A percentile compares a stretch with the other conserved stretches of the same genome.
Conservation (phyloP, 2,797 vertebrate genomes). For the Dromococcyx pavoninus region DNA sequence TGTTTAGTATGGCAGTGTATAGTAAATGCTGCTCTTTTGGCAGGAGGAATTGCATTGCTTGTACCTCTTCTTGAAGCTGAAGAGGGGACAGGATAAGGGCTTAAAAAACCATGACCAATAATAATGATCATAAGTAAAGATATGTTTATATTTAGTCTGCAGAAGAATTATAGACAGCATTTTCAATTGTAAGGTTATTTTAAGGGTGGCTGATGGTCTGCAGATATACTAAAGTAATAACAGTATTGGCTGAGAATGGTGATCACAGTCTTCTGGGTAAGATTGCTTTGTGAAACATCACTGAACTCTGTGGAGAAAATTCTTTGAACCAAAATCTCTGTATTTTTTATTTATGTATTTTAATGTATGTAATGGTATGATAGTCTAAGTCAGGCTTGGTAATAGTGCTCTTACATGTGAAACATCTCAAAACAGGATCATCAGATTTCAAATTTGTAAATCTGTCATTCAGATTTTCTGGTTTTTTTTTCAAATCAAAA, state of each 20-base stretch:
- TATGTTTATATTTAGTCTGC: neutral
- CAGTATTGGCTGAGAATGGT: neutral
- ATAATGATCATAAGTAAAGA: neutral
- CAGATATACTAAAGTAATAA: neutral
- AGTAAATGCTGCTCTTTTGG: neutral
- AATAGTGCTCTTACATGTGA: neutral
- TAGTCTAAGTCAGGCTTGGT: neutral
- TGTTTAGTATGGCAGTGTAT: neutral
- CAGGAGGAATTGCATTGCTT: neutral
- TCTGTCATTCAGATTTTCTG: neutral
- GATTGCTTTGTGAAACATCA: neutral
- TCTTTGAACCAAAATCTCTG: fast-evolving
- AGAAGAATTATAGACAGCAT: neutral
- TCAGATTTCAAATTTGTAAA: neutral
- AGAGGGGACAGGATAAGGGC: neutral
- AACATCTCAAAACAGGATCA: neutral
- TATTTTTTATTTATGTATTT: neutral
- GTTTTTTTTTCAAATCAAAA: neutral
- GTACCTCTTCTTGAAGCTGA: neutral
- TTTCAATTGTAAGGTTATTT: neutral
- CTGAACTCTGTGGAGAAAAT: neutral
- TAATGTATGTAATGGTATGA: neutral
- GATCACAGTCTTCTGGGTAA: neutral
- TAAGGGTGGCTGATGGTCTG: neutral
- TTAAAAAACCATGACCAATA: neutral